phyloP scores from a whole-genome alignment of 2,113 vertebrate genomes.

The Lutjanus erythropterus region DNA sequence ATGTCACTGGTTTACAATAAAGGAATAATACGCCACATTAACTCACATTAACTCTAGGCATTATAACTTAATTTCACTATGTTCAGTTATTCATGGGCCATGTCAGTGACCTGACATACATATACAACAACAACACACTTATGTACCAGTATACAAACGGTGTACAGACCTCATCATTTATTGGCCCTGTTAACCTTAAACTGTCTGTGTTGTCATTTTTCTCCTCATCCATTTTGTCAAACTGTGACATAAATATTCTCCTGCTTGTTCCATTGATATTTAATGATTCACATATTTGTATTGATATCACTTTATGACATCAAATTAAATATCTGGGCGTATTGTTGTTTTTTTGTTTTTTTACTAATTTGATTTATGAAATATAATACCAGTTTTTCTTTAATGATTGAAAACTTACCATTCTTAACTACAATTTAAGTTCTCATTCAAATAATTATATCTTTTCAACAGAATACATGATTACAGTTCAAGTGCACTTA shows the following conservation, averaged over 20 bases:
- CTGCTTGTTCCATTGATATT: no score
- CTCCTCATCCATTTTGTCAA: no score
- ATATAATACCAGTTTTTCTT: no score
- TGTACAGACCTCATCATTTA: neutral
- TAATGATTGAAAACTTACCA: neutral
- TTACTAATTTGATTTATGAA: no score
- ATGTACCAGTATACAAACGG: neutral
- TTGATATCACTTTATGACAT: no score
- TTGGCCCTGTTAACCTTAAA: neutral
- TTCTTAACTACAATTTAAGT: neutral
- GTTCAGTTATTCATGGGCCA: neutral
- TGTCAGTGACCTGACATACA: neutral
- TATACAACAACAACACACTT: slow-evolving; percentile 9
- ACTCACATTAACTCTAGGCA: neutral
- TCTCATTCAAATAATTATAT: neutral
- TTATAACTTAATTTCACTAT: slow-evolving; percentile 4
- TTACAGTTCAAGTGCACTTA: no score
- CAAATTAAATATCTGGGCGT: neutral
- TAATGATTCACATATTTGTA: no score
- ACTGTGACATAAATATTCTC: no score
- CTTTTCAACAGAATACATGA: neutral
- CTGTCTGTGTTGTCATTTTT: neutral
- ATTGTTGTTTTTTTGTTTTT: no score
- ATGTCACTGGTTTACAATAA: neutral
- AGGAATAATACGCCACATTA: neutral